Evolutionary conservation across 2,888 invertebrate genomes (phyloP).

Genomic region (Psylliodes chrysocephalus): DNA sequence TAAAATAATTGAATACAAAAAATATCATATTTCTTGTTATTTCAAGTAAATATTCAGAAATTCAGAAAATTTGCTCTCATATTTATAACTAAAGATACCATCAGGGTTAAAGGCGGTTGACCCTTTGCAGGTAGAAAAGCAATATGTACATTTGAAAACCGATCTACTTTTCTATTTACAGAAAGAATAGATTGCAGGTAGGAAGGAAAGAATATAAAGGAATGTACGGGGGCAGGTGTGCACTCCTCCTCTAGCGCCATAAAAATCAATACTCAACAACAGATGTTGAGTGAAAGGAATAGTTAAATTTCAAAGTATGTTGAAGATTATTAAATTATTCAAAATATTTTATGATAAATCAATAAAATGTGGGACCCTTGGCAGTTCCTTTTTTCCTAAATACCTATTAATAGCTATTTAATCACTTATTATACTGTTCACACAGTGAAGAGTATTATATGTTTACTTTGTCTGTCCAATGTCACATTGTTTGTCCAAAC

Average conservation of each 20-base stretch:
- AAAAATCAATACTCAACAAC: conserved; percentile 14
- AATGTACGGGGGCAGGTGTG: conserved; percentile 18
- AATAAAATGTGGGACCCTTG: background rate
- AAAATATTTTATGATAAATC: background rate
- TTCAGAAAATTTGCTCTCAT: no score
- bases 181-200: conserved; percentile 13
- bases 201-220: background rate
- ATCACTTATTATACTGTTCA: no score
- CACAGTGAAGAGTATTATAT: no score
- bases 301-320: background rate
- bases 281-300: conserved; percentile 3
- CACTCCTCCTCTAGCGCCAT: background rate
- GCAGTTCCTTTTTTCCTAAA: no score
- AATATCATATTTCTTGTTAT: no score
- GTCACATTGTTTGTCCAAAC: no score
- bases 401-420: no score
- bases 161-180: background rate
- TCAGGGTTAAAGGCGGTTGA: background rate
- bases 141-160: background rate
- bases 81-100: background rate
- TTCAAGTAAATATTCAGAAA: no score
- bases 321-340: background rate
- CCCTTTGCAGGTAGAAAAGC: conserved; percentile 3
- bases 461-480: no score
- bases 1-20: no score